Conservation (phyloP, 2,888 invertebrate species). For the Cerceris rybyensis region DNA sequence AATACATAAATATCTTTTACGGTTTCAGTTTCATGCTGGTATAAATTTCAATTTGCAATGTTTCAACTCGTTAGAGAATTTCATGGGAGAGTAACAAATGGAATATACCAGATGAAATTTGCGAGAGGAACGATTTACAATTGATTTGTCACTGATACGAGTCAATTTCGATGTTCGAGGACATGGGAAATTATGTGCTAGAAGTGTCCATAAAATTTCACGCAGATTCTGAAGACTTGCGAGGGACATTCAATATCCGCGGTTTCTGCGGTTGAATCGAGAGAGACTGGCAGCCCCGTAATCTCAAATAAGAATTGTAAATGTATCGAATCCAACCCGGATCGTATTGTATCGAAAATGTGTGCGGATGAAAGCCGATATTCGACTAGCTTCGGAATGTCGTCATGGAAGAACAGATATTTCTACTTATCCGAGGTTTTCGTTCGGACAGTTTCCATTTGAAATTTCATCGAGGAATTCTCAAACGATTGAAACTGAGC, state of each 20-base stretch:
- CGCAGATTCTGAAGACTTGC: slow-evolving; percentile 17
- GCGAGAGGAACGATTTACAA: not conserved
- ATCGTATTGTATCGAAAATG: slow-evolving; percentile 53
- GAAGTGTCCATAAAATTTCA: slow-evolving; percentile 42
- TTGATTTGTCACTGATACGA: not conserved
- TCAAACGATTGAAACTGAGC: too few relatives aligned
- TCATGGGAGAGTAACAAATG: not conserved
- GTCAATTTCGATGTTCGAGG: slow-evolving; percentile 14
- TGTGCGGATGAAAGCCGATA: slow-evolving; percentile 49
- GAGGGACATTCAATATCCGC: slow-evolving; percentile 25
- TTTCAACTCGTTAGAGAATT: slow-evolving; percentile 1
- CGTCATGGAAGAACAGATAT: slow-evolving; percentile 24
- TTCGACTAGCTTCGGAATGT: slow-evolving; percentile 22
- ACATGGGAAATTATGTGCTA: slow-evolving; percentile 27
- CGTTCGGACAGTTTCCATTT: slow-evolving; percentile 40
- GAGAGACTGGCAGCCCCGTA: slow-evolving; percentile 2
- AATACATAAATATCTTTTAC: too few relatives aligned
- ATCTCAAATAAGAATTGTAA: slow-evolving; percentile 55
- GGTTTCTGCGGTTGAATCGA: slow-evolving; percentile 11
- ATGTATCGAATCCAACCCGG: slow-evolving; percentile 24
- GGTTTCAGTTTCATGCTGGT: too few relatives aligned
- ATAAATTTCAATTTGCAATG: too few relatives aligned
- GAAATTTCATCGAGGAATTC: slow-evolving; percentile 26
- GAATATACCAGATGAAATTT: not conserved
- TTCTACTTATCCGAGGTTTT: slow-evolving; percentile 15